Base-by-base conservation (phyloP, 2,888 invertebrate species). In the Netelia melanura region DNA sequence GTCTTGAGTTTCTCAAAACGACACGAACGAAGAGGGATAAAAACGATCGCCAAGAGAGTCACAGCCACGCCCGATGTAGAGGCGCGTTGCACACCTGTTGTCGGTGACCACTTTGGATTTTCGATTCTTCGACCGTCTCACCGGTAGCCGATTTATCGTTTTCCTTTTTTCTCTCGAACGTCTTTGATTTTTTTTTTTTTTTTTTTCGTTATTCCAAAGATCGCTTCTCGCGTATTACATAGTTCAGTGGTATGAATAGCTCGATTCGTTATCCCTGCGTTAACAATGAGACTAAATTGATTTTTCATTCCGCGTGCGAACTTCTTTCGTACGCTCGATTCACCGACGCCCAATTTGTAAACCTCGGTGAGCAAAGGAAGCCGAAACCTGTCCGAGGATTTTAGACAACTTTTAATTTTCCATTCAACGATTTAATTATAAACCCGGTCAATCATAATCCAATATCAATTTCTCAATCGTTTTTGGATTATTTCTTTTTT, bases 11-110 rank as follows among this genome's bases (percentile, higher is more conserved):
- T 61, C n/a, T 68, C 61, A 48, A 61, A 38, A 38, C 17, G 56
- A 77, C 38, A 38, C 58, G 65, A 52, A 48, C 30, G 77, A 71
- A 48, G 67, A 10, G 25, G 21, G 65, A 71, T 71, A 76, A 67
- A 67, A 72, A 71, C 54, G 38, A 68, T 78, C 48, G 67, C 77
- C 61, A 62, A 78, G 80, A 43, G 30, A 58, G 30, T 67, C 38
- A 67, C 56, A 62, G 75, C 83, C 84, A 88, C 87, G 86, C 86
- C 85, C 85, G 79, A 70, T 81, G 68, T 80, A 85, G 87, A 85
- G 88, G 86, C 75, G 67, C 87, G 86, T 87, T 85, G 52, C 81
- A 30, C 87, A 89, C 89, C 89, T 88, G 88, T 90, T 80, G 83
- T 83, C 62, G 25, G 54, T 30, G 64, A 65, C 82, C 84, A 72